Conservation (phyloP, 2,113 vertebrate genomes). For the Serilophus lunatus region DNA sequence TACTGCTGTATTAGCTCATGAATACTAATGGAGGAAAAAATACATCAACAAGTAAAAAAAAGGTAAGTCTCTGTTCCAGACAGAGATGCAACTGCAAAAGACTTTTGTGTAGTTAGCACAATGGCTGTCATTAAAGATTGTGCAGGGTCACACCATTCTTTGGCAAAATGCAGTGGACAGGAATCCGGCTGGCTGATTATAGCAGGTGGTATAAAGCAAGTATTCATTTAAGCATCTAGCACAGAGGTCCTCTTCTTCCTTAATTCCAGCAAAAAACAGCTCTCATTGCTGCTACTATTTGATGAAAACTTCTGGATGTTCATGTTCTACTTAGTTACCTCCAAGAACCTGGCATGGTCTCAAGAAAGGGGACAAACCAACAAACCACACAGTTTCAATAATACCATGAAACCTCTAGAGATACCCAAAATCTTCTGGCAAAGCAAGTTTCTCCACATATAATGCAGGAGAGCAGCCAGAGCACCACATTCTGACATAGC, state of each 20-base stretch:
- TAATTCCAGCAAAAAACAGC: neutral
- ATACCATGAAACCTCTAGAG: neutral
- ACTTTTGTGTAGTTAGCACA: neutral
- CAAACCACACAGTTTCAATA: neutral
- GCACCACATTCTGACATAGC: neutral
- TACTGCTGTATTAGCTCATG: neutral
- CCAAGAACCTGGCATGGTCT: neutral
- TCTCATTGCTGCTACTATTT: neutral
- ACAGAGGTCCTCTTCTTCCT: neutral
- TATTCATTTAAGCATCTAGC: neutral
- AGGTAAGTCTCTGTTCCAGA: neutral
- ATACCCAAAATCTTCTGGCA: neutral
- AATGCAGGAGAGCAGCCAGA: neutral
- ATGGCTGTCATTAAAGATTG: neutral
- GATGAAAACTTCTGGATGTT: neutral
- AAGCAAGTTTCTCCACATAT: neutral
- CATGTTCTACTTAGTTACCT: neutral
- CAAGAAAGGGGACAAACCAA: neutral
- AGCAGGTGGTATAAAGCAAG: neutral
- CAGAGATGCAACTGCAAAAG: neutral
- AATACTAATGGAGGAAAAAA: neutral
- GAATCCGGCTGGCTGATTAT: neutral
- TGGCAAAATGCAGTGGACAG: neutral
- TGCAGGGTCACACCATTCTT: neutral
- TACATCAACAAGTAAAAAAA: fast-evolving